Percentiles rank a stretch among this genome's conserved stretches.
Evolutionary conservation across 2,113 vertebrate genomes (phyloP).

Genomic region (Sinocyclocheilus anshuiensis): DNA sequence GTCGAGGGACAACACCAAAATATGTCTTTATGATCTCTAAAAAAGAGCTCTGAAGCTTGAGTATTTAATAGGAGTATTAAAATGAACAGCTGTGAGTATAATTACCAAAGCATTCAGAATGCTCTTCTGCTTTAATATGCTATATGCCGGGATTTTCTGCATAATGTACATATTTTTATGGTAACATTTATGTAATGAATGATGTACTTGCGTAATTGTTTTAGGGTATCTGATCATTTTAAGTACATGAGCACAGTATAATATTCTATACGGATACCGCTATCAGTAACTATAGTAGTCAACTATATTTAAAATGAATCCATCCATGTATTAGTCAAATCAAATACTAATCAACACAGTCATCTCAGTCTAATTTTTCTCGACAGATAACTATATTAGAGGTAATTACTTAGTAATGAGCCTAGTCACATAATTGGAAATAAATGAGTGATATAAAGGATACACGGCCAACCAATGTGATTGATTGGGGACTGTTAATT

Average conservation of each 20-base stretch:
- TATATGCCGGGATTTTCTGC: not conserved
- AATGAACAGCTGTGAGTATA: not conserved
- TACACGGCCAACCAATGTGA: conserved; percentile 46
- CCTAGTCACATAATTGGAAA: conserved; percentile 46
- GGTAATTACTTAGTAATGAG: conserved; percentile 50
- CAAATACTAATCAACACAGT: conserved; percentile 48
- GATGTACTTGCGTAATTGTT: not conserved
- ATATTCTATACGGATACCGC: not conserved
- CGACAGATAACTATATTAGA: conserved; percentile 49
- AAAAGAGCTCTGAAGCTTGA: not conserved
- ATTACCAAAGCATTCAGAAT: not conserved
- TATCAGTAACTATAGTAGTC: conserved; percentile 1
- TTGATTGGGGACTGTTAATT: conserved; percentile 52
- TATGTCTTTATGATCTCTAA: not conserved
- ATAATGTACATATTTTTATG: not conserved
- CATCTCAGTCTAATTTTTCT: conserved; percentile 40
- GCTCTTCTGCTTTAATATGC: not conserved
- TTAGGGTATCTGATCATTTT: not conserved
- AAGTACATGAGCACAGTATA: not conserved
- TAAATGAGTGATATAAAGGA: conserved; percentile 45
- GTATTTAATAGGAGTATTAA: not conserved
- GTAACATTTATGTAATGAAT: not conserved
- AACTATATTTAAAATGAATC: conserved; percentile 44
- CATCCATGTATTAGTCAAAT: conserved; percentile 41
- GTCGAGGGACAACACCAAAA: not conserved